phyloP scores from a whole-genome alignment of 2,113 vertebrate genomes.

The Xenopus laevis region DNA sequence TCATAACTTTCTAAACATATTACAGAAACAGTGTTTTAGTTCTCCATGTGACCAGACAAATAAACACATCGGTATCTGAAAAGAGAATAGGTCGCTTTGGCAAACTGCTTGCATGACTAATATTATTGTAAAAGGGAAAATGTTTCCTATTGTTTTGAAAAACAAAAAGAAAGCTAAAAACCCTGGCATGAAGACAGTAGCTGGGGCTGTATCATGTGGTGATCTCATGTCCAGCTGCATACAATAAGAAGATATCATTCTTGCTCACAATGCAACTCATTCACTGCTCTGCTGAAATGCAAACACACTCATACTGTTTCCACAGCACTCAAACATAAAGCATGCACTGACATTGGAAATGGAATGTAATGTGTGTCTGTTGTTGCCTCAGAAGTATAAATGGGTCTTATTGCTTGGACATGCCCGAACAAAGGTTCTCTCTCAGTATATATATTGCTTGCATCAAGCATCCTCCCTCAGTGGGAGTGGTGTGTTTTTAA shows the following conservation, averaged over 20 bases:
- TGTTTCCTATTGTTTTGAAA: conserved; percentile 21
- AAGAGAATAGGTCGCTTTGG: not conserved
- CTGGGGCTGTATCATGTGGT: conserved; percentile 24
- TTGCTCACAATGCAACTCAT: not conserved
- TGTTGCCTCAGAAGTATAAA: not conserved
- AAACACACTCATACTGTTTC: not conserved
- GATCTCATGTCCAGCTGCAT: conserved; percentile 43
- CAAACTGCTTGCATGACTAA: conserved; percentile 2
- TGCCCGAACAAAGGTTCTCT: too few species aligned
- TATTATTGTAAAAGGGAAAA: conserved; percentile 28
- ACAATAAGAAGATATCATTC: conserved; percentile 15
- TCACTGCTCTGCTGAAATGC: not conserved
- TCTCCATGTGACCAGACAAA: not conserved
- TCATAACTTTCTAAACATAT: too few species aligned
- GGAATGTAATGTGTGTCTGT: not conserved
- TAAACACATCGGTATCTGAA: not conserved
- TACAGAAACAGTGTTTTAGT: not conserved
- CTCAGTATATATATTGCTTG: too few species aligned
- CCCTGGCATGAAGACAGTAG: conserved; percentile 13
- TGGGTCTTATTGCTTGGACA: too few species aligned
- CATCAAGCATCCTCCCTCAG: too few species aligned
- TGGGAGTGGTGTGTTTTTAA: too few species aligned
- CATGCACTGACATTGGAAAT: not conserved
- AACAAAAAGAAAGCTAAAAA: too few species aligned
- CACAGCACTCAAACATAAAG: not conserved